Evolutionary conservation across 2,888 invertebrate genomes (phyloP).

Genomic region (Tinea semifulvella): DNA sequence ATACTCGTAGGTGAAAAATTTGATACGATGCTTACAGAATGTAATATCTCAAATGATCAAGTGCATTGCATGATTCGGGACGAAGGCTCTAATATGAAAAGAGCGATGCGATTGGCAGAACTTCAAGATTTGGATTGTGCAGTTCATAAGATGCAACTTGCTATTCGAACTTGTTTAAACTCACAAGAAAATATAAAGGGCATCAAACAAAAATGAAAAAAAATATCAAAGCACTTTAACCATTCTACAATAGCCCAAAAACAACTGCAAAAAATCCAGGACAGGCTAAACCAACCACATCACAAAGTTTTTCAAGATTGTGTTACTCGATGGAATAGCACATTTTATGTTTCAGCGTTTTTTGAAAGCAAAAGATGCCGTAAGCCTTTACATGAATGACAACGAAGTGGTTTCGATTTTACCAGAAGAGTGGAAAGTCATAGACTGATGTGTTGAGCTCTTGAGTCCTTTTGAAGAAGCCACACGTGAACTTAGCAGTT

Average conservation of each 20-base stretch:
- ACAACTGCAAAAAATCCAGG: constrained; percentile 23
- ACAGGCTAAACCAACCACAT: constrained; percentile 23
- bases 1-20: constrained; percentile 24
- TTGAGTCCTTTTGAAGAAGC: constrained; percentile 18
- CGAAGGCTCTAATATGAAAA: constrained; percentile 25
- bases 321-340: constrained; percentile 26
- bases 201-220: constrained; percentile 24
- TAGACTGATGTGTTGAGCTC: constrained; percentile 22
- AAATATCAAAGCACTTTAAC: constrained; percentile 24
- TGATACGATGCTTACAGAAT: constrained; percentile 23
- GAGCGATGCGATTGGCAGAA: constrained; percentile 20
- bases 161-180: constrained; percentile 20
- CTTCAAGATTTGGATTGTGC: constrained; percentile 22
- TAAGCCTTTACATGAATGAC: constrained; percentile 6
- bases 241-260: constrained; percentile 26
- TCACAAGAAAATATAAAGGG: constrained; percentile 21
- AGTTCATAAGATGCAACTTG: constrained; percentile 24
- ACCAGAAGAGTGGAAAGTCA: constrained; percentile 23
- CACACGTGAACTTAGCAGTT: constrained; percentile 23
- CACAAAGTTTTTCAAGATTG: constrained; percentile 24
- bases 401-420: constrained; percentile 20
- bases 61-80: constrained; percentile 25
- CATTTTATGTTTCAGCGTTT: constrained; percentile 16
- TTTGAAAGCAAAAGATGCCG: constrained; percentile 1
- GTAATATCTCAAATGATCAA: constrained; percentile 22